Evolutionary conservation across 2,113 vertebrate species (phyloP).

Genomic region (Carollia perspicillata): DNA sequence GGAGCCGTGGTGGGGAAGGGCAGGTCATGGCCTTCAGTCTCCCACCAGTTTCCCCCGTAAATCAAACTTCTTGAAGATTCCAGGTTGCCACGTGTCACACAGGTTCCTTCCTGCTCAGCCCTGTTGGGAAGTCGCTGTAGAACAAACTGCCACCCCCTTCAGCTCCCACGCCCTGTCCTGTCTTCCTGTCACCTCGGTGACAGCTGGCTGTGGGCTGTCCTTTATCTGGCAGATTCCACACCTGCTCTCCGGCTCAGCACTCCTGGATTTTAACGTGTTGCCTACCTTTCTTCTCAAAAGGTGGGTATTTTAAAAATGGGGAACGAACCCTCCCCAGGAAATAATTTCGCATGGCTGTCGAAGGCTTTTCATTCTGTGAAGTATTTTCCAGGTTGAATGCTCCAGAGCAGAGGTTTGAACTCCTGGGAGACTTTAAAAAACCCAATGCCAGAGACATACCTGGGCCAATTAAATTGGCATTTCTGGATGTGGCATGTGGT

Average conservation of each 20-base stretch:
- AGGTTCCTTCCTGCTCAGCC: not conserved
- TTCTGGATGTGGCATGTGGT: rapidly evolving
- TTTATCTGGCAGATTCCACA: rapidly evolving
- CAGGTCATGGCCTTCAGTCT: conserved; percentile 20
- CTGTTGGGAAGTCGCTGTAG: not conserved
- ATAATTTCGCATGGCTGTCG: not conserved
- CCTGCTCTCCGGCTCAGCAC: too few relatives aligned
- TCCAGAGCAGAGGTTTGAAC: not conserved
- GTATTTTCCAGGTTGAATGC: not conserved
- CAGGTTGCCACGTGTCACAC: not conserved
- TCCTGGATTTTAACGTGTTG: not conserved
- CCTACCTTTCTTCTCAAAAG: not conserved
- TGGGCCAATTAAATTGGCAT: not conserved
- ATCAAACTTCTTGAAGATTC: conserved; percentile 36
- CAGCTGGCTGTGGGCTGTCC: not conserved
- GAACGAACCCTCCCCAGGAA: not conserved
- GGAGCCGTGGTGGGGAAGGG: not conserved
- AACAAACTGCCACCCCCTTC: not conserved
- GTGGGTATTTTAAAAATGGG: not conserved
- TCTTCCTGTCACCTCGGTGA: not conserved
- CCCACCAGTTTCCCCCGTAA: conserved; percentile 53
- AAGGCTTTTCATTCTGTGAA: not conserved
- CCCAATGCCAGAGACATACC: not conserved
- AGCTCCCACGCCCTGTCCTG: not conserved
- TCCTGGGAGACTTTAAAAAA: not conserved